phyloP scores from a whole-genome alignment of 2,113 vertebrate genomes.

The Erythrocercus mccallii region DNA sequence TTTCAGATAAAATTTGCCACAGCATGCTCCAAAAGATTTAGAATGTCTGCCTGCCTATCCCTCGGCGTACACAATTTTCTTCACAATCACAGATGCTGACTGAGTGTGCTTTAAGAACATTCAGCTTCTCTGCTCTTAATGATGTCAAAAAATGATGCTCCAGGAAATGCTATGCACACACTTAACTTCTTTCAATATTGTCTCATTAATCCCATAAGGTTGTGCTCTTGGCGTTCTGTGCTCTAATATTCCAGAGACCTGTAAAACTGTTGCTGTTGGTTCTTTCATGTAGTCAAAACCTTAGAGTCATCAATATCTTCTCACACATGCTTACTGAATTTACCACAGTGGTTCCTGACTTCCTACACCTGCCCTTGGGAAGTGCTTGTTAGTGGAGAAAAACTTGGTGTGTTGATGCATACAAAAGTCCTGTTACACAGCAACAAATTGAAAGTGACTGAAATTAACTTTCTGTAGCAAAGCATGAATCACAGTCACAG shows the following conservation, averaged over 20 bases:
- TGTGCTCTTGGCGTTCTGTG: background rate
- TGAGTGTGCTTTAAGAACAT: background rate
- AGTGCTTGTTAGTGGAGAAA: background rate
- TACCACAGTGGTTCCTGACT: background rate
- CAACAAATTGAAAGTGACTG: background rate
- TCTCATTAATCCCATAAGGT: background rate
- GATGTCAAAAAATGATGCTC: background rate
- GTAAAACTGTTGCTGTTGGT: background rate
- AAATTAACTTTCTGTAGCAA: background rate
- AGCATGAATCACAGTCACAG: background rate
- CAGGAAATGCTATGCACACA: background rate
- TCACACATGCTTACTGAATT: background rate
- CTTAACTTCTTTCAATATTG: background rate
- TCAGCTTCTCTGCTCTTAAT: background rate
- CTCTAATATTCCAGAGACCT: background rate
- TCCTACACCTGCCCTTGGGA: background rate
- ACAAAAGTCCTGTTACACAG: background rate
- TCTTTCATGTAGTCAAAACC: background rate
- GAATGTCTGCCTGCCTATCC: background rate
- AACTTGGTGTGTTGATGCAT: background rate
- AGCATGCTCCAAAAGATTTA: background rate
- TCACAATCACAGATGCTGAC: background rate
- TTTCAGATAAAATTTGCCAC: background rate
- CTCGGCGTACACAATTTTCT: background rate
- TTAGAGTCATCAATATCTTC: background rate